Evolutionary conservation across 2,888 invertebrate genomes (phyloP).

Genomic region (Falcaria lacertinaria): DNA sequence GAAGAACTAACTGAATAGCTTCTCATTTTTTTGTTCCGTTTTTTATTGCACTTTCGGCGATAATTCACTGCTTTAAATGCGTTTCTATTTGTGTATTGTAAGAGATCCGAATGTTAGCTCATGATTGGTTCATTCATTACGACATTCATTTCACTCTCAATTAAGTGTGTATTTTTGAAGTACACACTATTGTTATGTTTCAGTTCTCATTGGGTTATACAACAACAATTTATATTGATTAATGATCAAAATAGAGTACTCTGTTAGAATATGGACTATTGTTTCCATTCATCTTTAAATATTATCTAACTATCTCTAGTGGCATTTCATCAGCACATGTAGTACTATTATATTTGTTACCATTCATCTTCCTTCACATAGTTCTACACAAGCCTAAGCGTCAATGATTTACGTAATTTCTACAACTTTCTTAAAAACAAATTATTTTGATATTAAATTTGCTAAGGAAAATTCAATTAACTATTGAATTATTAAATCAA

Average conservation of each 20-base stretch:
- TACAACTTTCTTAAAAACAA: no score
- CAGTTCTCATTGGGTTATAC: not conserved
- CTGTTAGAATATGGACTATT: not conserved
- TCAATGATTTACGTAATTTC: no score
- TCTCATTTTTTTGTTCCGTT: conserved; percentile 6
- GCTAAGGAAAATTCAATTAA: no score
- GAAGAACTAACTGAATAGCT: not conserved
- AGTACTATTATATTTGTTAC: not conserved
- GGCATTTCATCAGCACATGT: not conserved
- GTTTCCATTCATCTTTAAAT: not conserved
- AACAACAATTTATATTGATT: not conserved
- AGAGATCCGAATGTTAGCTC: not conserved
- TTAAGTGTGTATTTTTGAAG: not conserved
- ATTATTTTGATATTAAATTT: no score
- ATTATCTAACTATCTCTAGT: not conserved
- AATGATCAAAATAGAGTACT: not conserved
- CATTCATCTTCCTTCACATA: not conserved
- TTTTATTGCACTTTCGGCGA: conserved; percentile 9
- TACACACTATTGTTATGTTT: conserved; percentile 1
- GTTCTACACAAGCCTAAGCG: not conserved
- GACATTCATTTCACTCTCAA: conserved; percentile 1
- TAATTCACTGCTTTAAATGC: conserved; percentile 1
- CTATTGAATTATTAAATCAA: no score
- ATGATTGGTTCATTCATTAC: conserved; percentile 2
- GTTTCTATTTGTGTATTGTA: not conserved